Evolutionary conservation across 1,140 invertebrate genomes (phyloP).

Genomic region (Homalodisca vitripennis): DNA sequence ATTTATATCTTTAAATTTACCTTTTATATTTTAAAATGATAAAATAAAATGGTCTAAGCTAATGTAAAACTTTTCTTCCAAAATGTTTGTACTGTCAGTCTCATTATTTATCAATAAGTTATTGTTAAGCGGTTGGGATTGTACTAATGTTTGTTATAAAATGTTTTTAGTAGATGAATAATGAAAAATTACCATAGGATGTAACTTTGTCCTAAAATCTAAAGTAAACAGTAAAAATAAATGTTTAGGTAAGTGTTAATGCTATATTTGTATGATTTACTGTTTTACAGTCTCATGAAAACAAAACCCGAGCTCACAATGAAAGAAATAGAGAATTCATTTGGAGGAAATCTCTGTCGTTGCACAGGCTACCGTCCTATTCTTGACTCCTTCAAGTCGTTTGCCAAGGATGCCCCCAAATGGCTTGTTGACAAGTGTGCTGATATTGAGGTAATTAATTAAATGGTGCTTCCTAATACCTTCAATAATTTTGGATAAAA

Average conservation of each 20-base stretch:
- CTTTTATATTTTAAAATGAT: too few species aligned
- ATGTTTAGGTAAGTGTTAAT: neutral
- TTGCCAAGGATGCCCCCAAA: slow-evolving; percentile 46
- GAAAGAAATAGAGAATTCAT: slow-evolving; percentile 70
- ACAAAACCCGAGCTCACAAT: slow-evolving; percentile 46
- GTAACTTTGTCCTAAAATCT: slow-evolving; percentile 4
- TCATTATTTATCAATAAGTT: too few species aligned
- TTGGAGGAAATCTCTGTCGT: slow-evolving; percentile 81
- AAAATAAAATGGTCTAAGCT: too few species aligned
- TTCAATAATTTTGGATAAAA: too few species aligned
- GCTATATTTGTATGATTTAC: slow-evolving; percentile 16
- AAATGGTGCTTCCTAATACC: too few species aligned
- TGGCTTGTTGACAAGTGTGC: slow-evolving; percentile 41
- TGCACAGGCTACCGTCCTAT: slow-evolving; percentile 88
- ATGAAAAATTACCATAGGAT: neutral
- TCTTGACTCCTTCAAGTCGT: slow-evolving; percentile 68
- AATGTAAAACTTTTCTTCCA: too few species aligned
- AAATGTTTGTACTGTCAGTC: too few species aligned
- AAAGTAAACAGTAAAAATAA: neutral
- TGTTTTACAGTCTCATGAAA: slow-evolving; percentile 37
- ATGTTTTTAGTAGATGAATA: neutral
- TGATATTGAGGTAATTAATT: slow-evolving; percentile 45
- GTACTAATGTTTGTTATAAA: too few species aligned
- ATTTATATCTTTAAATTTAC: too few species aligned
- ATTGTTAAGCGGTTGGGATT: too few species aligned